Evolutionary conservation across 1,140 invertebrate species (phyloP).

Genomic region (Lamellibrachia luymesi): DNA sequence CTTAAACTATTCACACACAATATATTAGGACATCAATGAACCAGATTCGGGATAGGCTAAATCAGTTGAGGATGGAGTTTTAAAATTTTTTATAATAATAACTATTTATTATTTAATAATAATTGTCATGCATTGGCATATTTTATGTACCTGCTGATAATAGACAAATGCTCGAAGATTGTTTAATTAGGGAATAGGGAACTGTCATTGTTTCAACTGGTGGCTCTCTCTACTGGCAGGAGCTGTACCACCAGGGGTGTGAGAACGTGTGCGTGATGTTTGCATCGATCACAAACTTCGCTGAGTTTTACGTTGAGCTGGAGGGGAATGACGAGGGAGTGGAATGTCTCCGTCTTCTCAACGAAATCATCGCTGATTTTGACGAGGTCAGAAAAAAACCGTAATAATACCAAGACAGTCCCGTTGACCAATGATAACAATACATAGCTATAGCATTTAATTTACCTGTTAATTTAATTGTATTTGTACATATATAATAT

Average conservation of each 20-base stretch:
- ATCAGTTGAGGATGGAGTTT: too few species aligned
- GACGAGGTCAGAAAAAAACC: constrained; percentile 62
- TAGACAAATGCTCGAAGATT: neutral
- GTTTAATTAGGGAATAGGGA: neutral
- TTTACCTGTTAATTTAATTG: neutral
- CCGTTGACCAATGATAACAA: neutral
- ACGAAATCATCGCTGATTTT: constrained; percentile 98
- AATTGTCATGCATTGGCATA: neutral
- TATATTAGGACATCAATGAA: too few species aligned
- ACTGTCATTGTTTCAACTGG: constrained; percentile 5
- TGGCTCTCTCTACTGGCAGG: constrained; percentile 77
- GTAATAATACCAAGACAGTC: too few species aligned
- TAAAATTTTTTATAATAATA: neutral
- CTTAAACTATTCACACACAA: too few species aligned
- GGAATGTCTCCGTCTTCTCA: constrained; percentile 87
- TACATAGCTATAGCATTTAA: neutral
- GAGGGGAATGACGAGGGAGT: constrained; percentile 88
- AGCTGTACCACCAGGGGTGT: constrained; percentile 92
- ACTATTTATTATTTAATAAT: neutral
- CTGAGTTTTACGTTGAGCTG: constrained; percentile 82
- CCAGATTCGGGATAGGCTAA: too few species aligned
- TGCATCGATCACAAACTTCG: constrained; percentile 94
- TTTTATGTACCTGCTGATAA: neutral
- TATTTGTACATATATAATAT: neutral
- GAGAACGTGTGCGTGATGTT: constrained; percentile 89